Base-by-base conservation (phyloP, 2,888 invertebrate genomes). In the Scrobipalpa atriplicella region DNA sequence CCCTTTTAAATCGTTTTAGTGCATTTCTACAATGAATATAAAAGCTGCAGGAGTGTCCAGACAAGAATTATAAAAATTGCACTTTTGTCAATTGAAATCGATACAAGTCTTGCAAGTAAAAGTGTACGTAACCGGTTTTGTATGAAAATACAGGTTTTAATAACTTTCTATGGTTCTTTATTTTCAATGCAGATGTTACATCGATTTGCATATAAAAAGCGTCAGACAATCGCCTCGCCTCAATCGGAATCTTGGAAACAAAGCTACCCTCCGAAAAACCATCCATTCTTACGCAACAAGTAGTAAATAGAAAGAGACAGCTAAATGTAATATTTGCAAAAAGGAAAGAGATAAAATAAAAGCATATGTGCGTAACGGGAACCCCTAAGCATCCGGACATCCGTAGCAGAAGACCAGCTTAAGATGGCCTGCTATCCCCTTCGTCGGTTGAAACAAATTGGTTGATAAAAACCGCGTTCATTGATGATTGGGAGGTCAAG, bases 341-440 rank as follows among this genome's bases (percentile, higher is more conserved):
- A 72, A 73, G 11, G 73, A 82, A 69, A 74, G 80, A 78, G 87
- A 88, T 51, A 73, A 70, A 69, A 74, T 71, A 68, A 67, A 69
- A 68, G 74, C 72, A 72, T 71, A 68, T 70, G 75, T 87, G 68
- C 68, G 75, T 87, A 89, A 89, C 88, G 87, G 89, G 83, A 58
- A 81, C 84, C 83, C 82, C 71, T 73, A 75, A 73, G 81, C 80
- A 83, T 88, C 86, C 87, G 87, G 84, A 76, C 77, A 78, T 84
- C 86, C 83, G 82, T 69, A 73, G 82, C 72, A 72, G 73, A 70
- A 71, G 75, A 73, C 81, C 73, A 80, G 72, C 69, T 67, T 81
- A 82, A 77, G 73, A 77, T 79, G 86, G 84, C 71, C 87, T 78
- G 77, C 74, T 77, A 75, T 71, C 71, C 79, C 77, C 77, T 77